phyloP scores from a whole-genome alignment of 2,797 vertebrate species.

The Manis pentadactyla region DNA sequence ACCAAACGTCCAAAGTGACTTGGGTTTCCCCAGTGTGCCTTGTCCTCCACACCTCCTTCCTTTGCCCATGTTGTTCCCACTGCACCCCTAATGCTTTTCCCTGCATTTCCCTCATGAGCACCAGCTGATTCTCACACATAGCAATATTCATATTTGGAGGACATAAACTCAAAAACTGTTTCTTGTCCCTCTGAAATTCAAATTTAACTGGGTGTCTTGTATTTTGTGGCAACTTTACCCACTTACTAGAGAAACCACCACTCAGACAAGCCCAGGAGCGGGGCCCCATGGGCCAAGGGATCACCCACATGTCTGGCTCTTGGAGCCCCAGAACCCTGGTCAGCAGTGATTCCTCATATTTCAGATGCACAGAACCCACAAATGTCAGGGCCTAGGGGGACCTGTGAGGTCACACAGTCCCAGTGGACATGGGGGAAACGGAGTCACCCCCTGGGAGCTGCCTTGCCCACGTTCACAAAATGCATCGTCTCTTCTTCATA shows the following conservation, averaged over 20 bases:
- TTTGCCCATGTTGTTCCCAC: background rate
- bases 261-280: background rate
- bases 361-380: background rate
- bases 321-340: background rate
- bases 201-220: background rate
- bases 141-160: background rate
- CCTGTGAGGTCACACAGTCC: background rate
- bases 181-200: background rate
- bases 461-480: background rate
- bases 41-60: background rate
- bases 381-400: background rate
- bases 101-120: fast-evolving
- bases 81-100: fast-evolving
- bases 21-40: background rate
- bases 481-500: fast-evolving
- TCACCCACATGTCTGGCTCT: background rate
- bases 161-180: background rate
- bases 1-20: background rate
- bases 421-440: background rate
- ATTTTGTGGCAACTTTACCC: background rate
- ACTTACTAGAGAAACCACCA: too few species aligned
- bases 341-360: background rate
- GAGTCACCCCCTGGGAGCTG: background rate
- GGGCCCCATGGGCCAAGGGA: fast-evolving
- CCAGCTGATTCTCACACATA: background rate